Evolutionary conservation across 1,140 invertebrate species (phyloP).

Genomic region (Anastatus disparis): DNA sequence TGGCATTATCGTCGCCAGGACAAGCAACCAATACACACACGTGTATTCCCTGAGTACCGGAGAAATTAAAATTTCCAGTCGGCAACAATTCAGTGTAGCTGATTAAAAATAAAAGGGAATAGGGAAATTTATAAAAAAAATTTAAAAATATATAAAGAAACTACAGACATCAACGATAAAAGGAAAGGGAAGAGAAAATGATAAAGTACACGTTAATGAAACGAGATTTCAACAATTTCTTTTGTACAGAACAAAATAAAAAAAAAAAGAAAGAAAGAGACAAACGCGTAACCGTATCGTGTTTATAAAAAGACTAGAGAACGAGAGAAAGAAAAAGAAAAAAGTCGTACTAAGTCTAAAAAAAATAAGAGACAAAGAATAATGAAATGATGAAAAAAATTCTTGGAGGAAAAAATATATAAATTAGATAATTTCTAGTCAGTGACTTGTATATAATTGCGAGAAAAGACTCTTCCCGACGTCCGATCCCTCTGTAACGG

Average conservation of each 20-base stretch:
- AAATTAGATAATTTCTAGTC: slow-evolving; percentile 29
- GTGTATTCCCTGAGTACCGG: slow-evolving; percentile 62
- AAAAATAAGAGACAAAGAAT: not conserved
- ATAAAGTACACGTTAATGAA: too few relatives aligned
- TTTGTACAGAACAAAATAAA: slow-evolving; percentile 1
- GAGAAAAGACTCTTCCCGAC: not conserved
- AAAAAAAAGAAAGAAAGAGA: too few relatives aligned
- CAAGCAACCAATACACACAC: slow-evolving; percentile 68
- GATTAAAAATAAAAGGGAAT: not conserved
- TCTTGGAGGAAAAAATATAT: not conserved
- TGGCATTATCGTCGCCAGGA: slow-evolving; percentile 71
- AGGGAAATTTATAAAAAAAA: not conserved
- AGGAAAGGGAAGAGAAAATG: not conserved
- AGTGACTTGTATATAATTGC: slow-evolving; percentile 27
- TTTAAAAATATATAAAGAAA: too few relatives aligned
- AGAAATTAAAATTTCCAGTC: not conserved
- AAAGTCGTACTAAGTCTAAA: not conserved
- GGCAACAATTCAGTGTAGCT: too few relatives aligned
- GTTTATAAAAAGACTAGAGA: too few relatives aligned
- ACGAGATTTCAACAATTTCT: too few relatives aligned
- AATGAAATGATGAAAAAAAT: not conserved
- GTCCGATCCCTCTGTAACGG: not conserved
- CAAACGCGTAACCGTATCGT: too few relatives aligned
- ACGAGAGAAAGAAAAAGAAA: not conserved
- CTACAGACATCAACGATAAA: not conserved